Evolutionary conservation across 1,140 invertebrate species (phyloP).

Genomic region (Globodera ellingtonae): DNA sequence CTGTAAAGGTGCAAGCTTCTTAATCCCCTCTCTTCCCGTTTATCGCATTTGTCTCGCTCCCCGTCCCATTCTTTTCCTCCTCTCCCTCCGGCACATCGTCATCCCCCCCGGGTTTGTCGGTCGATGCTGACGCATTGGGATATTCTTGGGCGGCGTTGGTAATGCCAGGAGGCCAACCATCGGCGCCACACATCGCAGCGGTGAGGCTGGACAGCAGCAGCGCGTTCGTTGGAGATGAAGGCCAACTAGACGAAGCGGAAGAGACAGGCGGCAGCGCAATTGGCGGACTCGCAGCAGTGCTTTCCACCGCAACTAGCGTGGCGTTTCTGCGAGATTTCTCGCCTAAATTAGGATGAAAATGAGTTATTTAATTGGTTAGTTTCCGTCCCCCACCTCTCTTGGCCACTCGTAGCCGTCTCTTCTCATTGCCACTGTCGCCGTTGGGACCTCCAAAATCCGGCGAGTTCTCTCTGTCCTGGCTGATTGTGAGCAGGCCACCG

Average conservation of each 20-base stretch:
- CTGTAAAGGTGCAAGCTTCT: too few relatives aligned
- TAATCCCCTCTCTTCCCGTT: not conserved
- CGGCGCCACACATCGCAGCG: too few relatives aligned
- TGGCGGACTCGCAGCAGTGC: not conserved
- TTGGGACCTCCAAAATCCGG: not conserved
- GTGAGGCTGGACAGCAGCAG: too few relatives aligned
- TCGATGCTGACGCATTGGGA: not conserved
- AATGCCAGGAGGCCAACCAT: too few relatives aligned
- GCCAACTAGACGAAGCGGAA: not conserved
- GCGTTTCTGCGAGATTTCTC: conserved; percentile 33
- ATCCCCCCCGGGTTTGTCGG: not conserved
- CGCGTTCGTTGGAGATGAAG: not conserved
- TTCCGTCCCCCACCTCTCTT: conserved; percentile 7
- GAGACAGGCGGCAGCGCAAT: not conserved
- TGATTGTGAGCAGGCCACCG: not conserved
- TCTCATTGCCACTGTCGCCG: conserved; percentile 11
- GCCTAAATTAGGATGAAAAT: not conserved
- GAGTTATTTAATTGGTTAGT: not conserved
- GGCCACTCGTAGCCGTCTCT: not conserved
- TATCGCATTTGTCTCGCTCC: not conserved
- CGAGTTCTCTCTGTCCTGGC: conserved; percentile 9
- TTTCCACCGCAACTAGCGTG: conserved; percentile 29
- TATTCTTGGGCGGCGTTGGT: too few relatives aligned
- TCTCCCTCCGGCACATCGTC: not conserved
- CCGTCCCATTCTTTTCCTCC: not conserved